These are phyloP conservation scores for Remorina albescens DNA, from an alignment of 2,797 vertebrate genomes.

Conservation along the genomic window DNA sequence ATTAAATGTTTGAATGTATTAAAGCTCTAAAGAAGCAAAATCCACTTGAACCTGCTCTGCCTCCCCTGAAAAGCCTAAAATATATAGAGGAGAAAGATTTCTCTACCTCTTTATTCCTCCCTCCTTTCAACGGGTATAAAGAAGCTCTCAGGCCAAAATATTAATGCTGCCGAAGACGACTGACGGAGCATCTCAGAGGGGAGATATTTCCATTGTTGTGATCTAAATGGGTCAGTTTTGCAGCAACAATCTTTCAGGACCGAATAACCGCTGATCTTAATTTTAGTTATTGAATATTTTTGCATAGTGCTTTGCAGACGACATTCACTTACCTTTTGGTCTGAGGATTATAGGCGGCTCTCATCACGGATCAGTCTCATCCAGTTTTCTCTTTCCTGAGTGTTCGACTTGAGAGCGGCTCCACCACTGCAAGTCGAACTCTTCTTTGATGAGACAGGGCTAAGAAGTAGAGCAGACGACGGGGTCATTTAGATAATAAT, in stretches of 20 bases:
- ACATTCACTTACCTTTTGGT: conserved; percentile 27
- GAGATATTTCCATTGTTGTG: too few species aligned
- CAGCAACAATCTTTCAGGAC: not conserved
- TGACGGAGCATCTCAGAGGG: not conserved
- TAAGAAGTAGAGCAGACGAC: conserved; percentile 43
- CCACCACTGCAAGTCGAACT: conserved; percentile 81
- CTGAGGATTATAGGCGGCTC: not conserved
- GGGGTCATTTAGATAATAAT: conserved; percentile 10
- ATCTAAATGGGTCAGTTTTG: conserved; percentile 1
- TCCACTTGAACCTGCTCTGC: not conserved
- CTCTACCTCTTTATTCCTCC: not conserved
- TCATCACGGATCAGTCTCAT: conserved; percentile 51
- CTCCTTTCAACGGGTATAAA: not conserved
- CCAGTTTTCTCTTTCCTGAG: conserved; percentile 75
- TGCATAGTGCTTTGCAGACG: not conserved
- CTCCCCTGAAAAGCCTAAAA: not conserved
- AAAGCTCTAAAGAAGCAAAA: conserved; percentile 5
- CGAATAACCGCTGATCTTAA: not conserved
- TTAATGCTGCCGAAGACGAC: not conserved
- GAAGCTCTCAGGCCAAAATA: not conserved
- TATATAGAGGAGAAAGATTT: not conserved
- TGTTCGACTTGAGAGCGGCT: conserved; percentile 48
- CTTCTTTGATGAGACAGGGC: conserved; percentile 76
- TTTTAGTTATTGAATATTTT: not conserved
- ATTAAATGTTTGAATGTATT: conserved; percentile 38